Percentiles rank a stretch among this genome's conserved stretches.
These are phyloP conservation scores for Pseudochromis fuscus DNA, from an alignment of 2,797 vertebrate species.

Conservation along the genomic window DNA sequence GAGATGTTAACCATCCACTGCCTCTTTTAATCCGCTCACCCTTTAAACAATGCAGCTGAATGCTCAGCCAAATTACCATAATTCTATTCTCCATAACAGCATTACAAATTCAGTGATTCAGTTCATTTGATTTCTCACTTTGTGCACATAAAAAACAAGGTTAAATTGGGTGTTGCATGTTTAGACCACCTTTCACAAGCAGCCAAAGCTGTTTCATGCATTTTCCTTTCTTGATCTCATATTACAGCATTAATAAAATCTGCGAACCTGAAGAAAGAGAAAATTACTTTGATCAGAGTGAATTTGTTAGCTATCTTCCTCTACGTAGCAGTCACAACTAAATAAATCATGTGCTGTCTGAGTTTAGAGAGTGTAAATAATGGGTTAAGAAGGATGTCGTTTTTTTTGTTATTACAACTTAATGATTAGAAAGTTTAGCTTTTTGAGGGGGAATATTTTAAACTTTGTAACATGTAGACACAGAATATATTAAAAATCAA, in stretches of 20 bases:
- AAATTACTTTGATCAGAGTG: conserved; percentile 58
- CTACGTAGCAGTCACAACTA: conserved; percentile 33
- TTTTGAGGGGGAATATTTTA: background rate
- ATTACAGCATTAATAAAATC: conserved; percentile 59
- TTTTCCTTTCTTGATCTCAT: conserved; percentile 41
- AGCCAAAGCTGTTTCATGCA: conserved; percentile 33
- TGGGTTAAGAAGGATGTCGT: conserved; percentile 38
- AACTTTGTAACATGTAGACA: background rate
- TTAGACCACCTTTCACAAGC: conserved; percentile 58
- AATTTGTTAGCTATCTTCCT: conserved; percentile 66
- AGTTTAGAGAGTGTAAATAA: conserved; percentile 50
- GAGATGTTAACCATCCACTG: conserved; percentile 70
- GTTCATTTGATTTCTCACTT: conserved; percentile 77
- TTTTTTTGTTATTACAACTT: too few relatives aligned
- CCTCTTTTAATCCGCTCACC: conserved; percentile 69
- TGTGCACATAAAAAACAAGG: conserved; percentile 69
- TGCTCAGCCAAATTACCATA: conserved; percentile 74
- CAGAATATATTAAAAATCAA: too few relatives aligned
- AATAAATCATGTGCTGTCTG: conserved; percentile 32
- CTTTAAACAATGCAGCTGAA: conserved; percentile 72
- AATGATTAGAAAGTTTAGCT: background rate
- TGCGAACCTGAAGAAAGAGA: conserved; percentile 57
- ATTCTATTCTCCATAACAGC: conserved; percentile 71
- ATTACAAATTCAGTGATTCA: conserved; percentile 80
- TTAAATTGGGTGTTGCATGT: conserved; percentile 73